Conservation (phyloP, 2,113 vertebrate species). For the Proterorhinus semilunaris region DNA sequence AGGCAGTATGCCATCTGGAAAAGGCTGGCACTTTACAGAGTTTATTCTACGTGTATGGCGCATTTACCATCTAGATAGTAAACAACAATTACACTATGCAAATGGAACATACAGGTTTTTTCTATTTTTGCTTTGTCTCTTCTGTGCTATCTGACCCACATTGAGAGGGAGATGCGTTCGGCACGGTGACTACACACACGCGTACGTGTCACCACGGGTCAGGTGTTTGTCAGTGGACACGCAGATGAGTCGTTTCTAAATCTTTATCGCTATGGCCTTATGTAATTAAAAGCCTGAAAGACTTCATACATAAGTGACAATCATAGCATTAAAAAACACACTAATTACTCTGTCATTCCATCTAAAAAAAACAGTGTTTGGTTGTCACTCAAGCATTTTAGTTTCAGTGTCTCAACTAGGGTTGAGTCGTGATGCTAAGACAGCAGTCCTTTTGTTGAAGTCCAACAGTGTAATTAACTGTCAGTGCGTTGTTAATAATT, state of each 20-base stretch:
- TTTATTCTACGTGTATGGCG: constrained; percentile 10
- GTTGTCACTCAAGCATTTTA: constrained; percentile 53
- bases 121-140: constrained; percentile 46
- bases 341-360: constrained; percentile 42
- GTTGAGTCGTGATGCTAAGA: constrained; percentile 44
- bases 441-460: constrained; percentile 49
- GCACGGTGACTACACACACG: constrained; percentile 59
- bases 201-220: constrained; percentile 57
- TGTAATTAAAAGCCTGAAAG: neutral
- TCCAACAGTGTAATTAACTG: constrained; percentile 60
- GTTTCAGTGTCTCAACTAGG: constrained; percentile 30
- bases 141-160: constrained; percentile 50
- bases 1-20: constrained; percentile 48
- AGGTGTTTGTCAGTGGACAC: constrained; percentile 20
- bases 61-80: constrained; percentile 21
- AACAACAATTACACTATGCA: constrained; percentile 35
- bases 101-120: constrained; percentile 48
- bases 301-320: neutral
- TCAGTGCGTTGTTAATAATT: constrained; percentile 40
- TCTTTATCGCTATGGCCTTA: too few relatives aligned
- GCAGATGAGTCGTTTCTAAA: neutral
- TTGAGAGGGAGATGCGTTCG: constrained; percentile 46
- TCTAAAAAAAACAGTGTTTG: constrained; percentile 37
- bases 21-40: constrained; percentile 18
- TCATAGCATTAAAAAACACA: constrained; percentile 15